Evolutionary conservation across 2,888 invertebrate species (phyloP).

Genomic region (Kryphioiulus occultus): DNA sequence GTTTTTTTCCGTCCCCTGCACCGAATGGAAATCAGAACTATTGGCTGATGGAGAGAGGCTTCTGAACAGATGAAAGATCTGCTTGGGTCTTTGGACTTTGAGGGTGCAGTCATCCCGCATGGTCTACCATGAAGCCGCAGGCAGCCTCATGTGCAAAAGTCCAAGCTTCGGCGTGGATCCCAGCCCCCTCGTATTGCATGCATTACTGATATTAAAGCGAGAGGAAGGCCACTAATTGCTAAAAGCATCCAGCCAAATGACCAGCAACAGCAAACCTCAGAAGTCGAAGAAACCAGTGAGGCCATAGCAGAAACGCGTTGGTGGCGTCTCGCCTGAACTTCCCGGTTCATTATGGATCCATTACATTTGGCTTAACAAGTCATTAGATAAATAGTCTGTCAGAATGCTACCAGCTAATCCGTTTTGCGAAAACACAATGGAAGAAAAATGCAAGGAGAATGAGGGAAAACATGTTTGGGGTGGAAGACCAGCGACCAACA

Average conservation of each 20-base stretch:
- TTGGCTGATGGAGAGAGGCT: not conserved
- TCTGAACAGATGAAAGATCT: slow-evolving; percentile 9
- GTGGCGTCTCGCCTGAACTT: slow-evolving; percentile 36
- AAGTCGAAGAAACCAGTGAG: not conserved
- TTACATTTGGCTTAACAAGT: slow-evolving; percentile 43
- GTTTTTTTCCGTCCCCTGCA: slow-evolving; percentile 12
- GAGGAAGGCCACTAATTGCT: slow-evolving; percentile 17
- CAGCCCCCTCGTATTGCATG: not conserved
- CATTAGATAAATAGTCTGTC: slow-evolving; percentile 49
- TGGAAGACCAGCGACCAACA: not conserved
- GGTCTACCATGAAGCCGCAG: not conserved
- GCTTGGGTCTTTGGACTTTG: not conserved
- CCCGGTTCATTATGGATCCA: slow-evolving; percentile 33
- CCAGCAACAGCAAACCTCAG: not conserved
- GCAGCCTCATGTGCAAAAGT: not conserved
- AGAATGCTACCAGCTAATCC: not conserved
- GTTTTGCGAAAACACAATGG: not conserved
- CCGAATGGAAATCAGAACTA: slow-evolving; percentile 23
- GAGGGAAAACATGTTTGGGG: not conserved
- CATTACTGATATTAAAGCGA: not conserved
- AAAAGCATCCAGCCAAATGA: not conserved
- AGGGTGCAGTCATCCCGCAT: not conserved
- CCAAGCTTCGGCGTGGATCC: not conserved
- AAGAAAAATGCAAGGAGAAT: not conserved
- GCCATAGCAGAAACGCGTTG: not conserved